A percentile compares a stretch with the other conserved stretches of the same genome.
Conservation (phyloP, 2,797 vertebrate genomes). For the Eulemur rubriventer region DNA sequence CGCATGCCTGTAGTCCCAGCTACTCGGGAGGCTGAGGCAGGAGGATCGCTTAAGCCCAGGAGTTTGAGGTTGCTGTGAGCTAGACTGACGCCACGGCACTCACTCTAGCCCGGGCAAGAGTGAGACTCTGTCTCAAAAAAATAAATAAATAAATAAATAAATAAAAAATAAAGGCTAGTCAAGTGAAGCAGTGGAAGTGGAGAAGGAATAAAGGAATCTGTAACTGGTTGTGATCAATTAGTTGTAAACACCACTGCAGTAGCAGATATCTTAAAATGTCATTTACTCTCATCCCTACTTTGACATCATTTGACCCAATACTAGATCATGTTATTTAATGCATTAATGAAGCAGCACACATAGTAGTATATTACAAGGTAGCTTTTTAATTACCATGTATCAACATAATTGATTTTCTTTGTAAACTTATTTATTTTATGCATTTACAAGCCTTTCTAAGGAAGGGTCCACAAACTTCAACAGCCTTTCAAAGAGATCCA, state of each 20-base stretch:
- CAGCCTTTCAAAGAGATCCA: background rate
- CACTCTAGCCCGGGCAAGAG: too few species aligned
- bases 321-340: background rate
- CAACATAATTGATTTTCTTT: background rate
- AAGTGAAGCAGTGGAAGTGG: too few species aligned
- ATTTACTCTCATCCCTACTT: background rate
- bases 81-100: too few species aligned
- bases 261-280: background rate
- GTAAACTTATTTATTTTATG: background rate
- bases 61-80: too few species aligned
- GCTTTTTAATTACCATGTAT: background rate
- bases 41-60: too few species aligned
- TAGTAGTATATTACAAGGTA: background rate
- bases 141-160: too few species aligned
- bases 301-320: slow-evolving; percentile 12
- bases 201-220: too few species aligned
- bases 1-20: too few species aligned
- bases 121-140: too few species aligned
- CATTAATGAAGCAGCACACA: background rate
- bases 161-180: too few species aligned
- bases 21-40: too few species aligned
- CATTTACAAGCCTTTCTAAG: background rate
- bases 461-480: background rate
- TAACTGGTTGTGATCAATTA: too few species aligned
- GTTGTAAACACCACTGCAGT: background rate